phyloP scores from a whole-genome alignment of 2,888 invertebrate species.

The Diarsia dahlii region DNA sequence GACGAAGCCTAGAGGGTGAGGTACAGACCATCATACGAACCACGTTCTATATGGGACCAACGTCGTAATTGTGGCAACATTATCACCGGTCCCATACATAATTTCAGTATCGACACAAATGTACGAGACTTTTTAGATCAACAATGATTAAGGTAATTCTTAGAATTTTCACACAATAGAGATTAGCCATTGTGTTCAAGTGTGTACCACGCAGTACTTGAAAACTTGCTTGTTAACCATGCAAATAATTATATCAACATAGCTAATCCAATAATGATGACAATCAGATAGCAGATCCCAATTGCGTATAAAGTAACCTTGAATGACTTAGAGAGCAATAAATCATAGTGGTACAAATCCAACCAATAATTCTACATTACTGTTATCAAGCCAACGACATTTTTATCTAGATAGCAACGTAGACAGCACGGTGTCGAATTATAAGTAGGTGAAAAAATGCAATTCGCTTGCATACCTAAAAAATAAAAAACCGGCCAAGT shows the following conservation, averaged over 20 bases:
- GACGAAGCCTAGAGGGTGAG: no score
- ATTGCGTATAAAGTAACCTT: constrained; percentile 41
- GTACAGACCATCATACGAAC: no score
- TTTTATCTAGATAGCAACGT: constrained; percentile 13
- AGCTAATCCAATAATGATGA: constrained; percentile 35
- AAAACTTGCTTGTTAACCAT: not conserved
- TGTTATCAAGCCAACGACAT: constrained; percentile 29
- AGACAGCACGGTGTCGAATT: constrained; percentile 52
- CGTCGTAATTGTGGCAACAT: no score
- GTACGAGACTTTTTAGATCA: not conserved
- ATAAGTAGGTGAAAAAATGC: constrained; percentile 36
- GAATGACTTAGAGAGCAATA: constrained; percentile 33
- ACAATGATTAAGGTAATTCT: not conserved
- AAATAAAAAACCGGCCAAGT: no score
- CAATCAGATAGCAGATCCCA: constrained; percentile 20
- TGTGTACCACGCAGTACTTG: constrained; percentile 3
- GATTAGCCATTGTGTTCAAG: constrained; percentile 9
- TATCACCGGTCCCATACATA: no score
- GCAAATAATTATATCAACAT: constrained; percentile 23
- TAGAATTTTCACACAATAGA: not conserved
- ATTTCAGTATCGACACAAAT: no score
- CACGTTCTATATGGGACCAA: no score
- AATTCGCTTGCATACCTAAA: constrained; percentile 21
- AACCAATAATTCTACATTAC: constrained; percentile 4
- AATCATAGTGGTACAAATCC: constrained; percentile 34